Conservation (phyloP, 2,797 vertebrate genomes). For the Stomatorhinus walkeri region DNA sequence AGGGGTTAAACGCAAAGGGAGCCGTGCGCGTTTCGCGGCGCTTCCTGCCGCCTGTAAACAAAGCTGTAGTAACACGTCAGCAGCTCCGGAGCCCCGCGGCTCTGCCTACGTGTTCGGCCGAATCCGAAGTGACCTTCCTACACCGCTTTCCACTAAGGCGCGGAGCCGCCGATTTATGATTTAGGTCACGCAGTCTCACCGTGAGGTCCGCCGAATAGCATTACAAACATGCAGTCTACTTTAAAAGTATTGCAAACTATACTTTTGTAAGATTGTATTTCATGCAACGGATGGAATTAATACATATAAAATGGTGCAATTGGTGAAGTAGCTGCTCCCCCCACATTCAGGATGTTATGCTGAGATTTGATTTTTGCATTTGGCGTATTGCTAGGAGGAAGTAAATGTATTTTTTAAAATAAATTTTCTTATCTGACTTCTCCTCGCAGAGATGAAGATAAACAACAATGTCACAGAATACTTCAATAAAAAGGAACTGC, state of each 20-base stretch:
- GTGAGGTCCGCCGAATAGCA: not conserved
- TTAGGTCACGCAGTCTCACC: not conserved
- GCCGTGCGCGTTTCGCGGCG: constrained; percentile 17
- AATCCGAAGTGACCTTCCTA: not conserved
- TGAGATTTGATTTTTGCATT: not conserved
- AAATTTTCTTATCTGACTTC: constrained; percentile 30
- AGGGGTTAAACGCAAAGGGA: not conserved
- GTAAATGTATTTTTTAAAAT: not conserved
- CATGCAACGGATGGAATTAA: not conserved
- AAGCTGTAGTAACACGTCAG: constrained; percentile 70
- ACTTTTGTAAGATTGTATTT: not conserved
- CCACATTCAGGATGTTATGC: not conserved
- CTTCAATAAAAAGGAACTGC: constrained; percentile 63
- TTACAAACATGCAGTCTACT: not conserved
- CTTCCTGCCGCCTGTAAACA: constrained; percentile 58
- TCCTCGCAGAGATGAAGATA: constrained; percentile 60
- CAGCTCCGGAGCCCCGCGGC: constrained; percentile 31
- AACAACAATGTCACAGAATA: constrained; percentile 58
- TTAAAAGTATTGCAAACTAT: not conserved
- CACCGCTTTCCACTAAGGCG: not conserved
- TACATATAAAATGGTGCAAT: not conserved
- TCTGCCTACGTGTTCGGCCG: not conserved
- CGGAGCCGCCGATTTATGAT: not conserved
- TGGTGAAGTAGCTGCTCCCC: not conserved
- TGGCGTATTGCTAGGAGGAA: not conserved